Percentiles rank a stretch among this genome's conserved stretches.
phyloP scores from a whole-genome alignment of 2,797 vertebrate species.

The Valencia hispanica region DNA sequence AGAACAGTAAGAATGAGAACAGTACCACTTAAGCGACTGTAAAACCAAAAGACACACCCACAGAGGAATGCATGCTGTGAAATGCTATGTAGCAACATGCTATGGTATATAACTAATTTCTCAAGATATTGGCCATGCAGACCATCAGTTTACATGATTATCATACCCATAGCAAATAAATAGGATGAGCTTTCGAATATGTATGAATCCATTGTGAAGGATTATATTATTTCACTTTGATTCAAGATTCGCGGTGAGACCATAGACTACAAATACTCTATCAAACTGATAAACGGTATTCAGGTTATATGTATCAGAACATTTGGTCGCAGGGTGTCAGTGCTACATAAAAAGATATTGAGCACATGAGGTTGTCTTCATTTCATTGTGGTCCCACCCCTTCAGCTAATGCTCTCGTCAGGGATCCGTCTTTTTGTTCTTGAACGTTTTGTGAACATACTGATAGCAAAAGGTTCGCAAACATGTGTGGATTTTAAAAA shows the following conservation, averaged over 20 bases:
- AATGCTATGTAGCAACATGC: neutral
- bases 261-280: neutral
- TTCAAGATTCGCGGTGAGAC: neutral
- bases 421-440: neutral
- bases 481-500: neutral
- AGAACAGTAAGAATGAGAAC: neutral
- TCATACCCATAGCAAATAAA: neutral
- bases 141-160: neutral
- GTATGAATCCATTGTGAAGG: neutral
- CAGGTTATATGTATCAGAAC: neutral
- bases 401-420: neutral
- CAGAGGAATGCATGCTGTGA: neutral
- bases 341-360: neutral
- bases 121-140: neutral
- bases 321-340: slow-evolving; percentile 46
- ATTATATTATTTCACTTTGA: neutral
- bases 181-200: neutral
- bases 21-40: neutral
- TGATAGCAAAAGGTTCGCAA: neutral
- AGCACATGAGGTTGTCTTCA: neutral
- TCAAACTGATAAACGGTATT: neutral
- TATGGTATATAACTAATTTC: neutral
- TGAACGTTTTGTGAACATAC: neutral
- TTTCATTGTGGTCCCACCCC: slow-evolving; percentile 10
- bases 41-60: neutral